These are phyloP conservation scores for Patella pellucida DNA, from an alignment of 2,888 invertebrate genomes.

Conservation along the genomic window DNA sequence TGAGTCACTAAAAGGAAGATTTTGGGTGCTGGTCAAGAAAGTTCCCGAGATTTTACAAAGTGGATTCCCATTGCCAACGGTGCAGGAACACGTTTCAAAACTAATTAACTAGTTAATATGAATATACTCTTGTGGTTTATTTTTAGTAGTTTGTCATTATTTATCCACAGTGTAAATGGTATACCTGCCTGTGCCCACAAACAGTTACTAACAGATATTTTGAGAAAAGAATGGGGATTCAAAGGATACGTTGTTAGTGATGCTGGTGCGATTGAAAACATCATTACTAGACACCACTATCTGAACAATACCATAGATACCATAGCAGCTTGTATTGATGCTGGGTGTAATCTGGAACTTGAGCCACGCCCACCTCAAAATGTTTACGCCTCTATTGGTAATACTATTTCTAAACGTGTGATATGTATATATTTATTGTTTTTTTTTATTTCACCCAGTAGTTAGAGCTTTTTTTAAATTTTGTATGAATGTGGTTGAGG, in stretches of 20 bases:
- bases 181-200: conserved; percentile 62
- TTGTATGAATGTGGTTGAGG: no score
- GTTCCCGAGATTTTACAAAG: no score
- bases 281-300: conserved; percentile 51
- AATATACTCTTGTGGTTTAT: no score
- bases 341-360: conserved; percentile 53
- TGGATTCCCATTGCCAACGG: no score
- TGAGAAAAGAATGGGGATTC: conserved; percentile 58
- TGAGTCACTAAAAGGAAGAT: no score
- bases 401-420: background rate
- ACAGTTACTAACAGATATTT: conserved; percentile 52
- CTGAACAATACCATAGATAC: conserved; percentile 48
- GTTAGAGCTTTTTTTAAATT: no score
- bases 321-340: conserved; percentile 47
- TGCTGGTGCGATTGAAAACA: conserved; percentile 56
- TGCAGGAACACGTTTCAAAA: no score
- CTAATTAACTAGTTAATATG: no score
- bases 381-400: conserved; percentile 5
- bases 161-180: conserved; percentile 53
- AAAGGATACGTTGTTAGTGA: conserved; percentile 63
- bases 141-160: no score
- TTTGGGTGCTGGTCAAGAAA: no score
- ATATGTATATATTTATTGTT: no score
- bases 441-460: no score
- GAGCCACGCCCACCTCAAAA: conserved; percentile 23